Conservation (phyloP, 2,888 invertebrate genomes). For the Nemurella pictetii region DNA sequence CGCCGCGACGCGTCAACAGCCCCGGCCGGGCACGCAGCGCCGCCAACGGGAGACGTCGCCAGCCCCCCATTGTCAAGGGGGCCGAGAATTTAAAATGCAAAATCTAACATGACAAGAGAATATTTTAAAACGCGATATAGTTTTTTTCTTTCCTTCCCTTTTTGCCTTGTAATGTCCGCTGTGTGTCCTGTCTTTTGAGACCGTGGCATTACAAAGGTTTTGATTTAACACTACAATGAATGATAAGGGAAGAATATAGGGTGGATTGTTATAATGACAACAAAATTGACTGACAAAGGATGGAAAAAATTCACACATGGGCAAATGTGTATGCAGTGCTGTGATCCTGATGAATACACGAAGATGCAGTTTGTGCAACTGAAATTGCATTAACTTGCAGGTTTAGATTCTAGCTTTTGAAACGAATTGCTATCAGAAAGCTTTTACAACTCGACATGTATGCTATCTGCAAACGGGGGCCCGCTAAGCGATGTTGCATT, state of each 20-base stretch:
- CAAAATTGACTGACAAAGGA: conserved; percentile 29
- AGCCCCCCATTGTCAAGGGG: conserved; percentile 31
- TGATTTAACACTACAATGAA: conserved; percentile 30
- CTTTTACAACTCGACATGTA: no score
- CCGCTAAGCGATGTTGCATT: no score
- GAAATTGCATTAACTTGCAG: neutral
- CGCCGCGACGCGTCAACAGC: conserved; percentile 20
- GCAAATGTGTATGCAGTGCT: neutral
- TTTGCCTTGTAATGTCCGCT: neutral
- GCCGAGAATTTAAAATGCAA: conserved; percentile 39
- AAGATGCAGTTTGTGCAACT: conserved; percentile 6
- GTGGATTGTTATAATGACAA: conserved; percentile 24
- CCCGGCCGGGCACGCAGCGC: no score
- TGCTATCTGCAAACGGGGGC: no score
- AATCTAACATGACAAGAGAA: conserved; percentile 34
- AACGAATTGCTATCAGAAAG: no score
- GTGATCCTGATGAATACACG: neutral
- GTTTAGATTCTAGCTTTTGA: no score
- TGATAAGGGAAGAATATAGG: conserved; percentile 23
- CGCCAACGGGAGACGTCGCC: conserved; percentile 27
- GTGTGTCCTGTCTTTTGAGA: conserved; percentile 21
- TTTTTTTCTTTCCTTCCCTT: conserved; percentile 12
- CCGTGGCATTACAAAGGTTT: conserved; percentile 9
- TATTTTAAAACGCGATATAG: conserved; percentile 20
- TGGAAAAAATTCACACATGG: neutral